phyloP scores from a whole-genome alignment of 2,113 vertebrate genomes.

The Campylomormyrus numenius region DNA sequence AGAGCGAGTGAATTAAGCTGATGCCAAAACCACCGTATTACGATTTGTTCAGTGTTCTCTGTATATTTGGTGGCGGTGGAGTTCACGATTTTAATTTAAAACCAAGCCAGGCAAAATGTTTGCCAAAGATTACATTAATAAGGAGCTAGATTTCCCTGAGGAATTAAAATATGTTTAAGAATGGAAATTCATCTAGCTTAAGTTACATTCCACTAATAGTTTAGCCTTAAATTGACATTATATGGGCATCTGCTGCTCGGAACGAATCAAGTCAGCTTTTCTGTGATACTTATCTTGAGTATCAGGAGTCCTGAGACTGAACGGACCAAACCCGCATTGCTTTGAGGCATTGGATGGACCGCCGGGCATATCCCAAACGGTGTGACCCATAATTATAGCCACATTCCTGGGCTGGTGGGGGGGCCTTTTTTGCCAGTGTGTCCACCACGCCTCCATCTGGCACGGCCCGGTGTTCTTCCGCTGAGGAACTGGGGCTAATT shows the following conservation, averaged over 20 bases:
- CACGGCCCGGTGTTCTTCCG: constrained; percentile 57
- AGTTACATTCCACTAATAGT: constrained; percentile 9
- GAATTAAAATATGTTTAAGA: background rate
- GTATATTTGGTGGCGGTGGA: background rate
- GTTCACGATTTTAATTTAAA: constrained; percentile 11
- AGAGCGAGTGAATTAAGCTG: background rate
- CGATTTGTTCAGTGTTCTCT: background rate
- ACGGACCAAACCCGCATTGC: background rate
- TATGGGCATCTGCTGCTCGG: background rate
- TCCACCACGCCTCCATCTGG: constrained; percentile 68
- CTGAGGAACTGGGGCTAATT: constrained; percentile 65
- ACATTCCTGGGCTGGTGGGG: constrained; percentile 59
- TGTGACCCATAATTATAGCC: constrained; percentile 66
- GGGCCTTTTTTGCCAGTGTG: constrained; percentile 43
- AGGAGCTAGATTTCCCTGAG: constrained; percentile 8
- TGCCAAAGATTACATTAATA: constrained; percentile 15
- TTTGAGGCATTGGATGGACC: background rate
- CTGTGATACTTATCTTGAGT: background rate
- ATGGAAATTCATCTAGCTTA: background rate
- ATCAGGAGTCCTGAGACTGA: background rate
- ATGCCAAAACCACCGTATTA: background rate
- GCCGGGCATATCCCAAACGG: constrained; percentile 54
- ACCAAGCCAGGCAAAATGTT: background rate
- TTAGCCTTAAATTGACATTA: background rate
- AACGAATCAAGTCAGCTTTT: background rate